Percentiles rank a stretch among this genome's conserved stretches.
Evolutionary conservation across 2,113 vertebrate species (phyloP).

Genomic region (Apodemus speciosus): DNA sequence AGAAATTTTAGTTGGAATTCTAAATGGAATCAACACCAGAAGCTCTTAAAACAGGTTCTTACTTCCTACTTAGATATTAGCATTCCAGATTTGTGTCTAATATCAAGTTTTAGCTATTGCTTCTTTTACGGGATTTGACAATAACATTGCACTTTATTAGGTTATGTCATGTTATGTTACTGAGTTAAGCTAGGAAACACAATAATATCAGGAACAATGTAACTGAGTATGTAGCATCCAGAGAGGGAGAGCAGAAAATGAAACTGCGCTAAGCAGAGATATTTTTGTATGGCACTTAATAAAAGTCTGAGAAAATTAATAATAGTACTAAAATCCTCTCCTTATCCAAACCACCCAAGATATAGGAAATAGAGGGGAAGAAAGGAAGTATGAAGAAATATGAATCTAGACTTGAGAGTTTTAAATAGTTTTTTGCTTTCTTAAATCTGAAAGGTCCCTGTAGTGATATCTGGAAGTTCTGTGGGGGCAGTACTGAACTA

Average conservation of each 20-base stretch:
- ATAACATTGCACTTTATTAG: slow-evolving; percentile 74
- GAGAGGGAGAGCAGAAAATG: neutral
- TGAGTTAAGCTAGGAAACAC: slow-evolving; percentile 68
- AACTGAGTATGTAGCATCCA: neutral
- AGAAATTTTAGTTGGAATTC: neutral
- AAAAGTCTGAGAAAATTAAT: slow-evolving; percentile 29
- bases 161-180: slow-evolving; percentile 72
- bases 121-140: slow-evolving; percentile 73
- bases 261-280: accelerated
- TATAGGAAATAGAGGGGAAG: neutral
- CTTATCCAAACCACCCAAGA: neutral
- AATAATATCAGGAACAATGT: neutral
- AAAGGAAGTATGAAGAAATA: neutral
- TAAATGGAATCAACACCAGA: slow-evolving; percentile 42
- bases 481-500: neutral
- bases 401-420: neutral
- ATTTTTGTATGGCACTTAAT: slow-evolving; percentile 48
- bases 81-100: slow-evolving; percentile 71
- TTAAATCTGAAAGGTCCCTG: neutral
- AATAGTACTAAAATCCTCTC: neutral
- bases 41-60: slow-evolving; percentile 72
- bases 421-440: neutral
- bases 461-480: neutral
- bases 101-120: slow-evolving; percentile 74
- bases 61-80: slow-evolving; percentile 79